A percentile compares a stretch with the other conserved stretches of the same genome.
These are phyloP conservation scores for Protobothrops mucrosquamatus DNA, from an alignment of 2,113 vertebrate genomes.

Conservation along the genomic window DNA sequence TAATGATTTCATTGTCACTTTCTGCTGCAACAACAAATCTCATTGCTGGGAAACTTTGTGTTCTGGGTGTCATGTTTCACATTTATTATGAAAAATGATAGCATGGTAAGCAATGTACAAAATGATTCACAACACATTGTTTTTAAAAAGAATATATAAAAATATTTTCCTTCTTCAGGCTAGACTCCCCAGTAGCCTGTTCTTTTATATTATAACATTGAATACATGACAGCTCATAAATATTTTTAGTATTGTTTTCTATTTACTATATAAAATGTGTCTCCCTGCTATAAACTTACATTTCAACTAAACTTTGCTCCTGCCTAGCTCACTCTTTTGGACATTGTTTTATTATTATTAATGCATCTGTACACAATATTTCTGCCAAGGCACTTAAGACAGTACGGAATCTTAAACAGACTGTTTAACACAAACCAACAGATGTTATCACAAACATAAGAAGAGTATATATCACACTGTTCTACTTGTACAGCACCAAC, in stretches of 20 bases:
- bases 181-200: not conserved
- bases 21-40: not conserved
- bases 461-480: not conserved
- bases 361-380: not conserved
- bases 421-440: not conserved
- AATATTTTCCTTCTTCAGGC: conserved; percentile 18
- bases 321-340: not conserved
- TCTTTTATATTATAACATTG: conserved; percentile 33
- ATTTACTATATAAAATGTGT: not conserved
- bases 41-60: conserved; percentile 14
- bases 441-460: not conserved
- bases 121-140: not conserved
- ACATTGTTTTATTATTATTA: not conserved
- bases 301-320: not conserved
- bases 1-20: conserved; percentile 7
- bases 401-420: not conserved
- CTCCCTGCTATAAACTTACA: not conserved
- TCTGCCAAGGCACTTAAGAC: not conserved
- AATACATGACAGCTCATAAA: conserved; percentile 3
- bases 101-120: conserved; percentile 11
- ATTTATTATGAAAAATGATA: not conserved
- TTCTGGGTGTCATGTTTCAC: not conserved
- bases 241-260: conserved; percentile 23
- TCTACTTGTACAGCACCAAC: not conserved
- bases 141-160: not conserved